Conservation (phyloP, 2,888 invertebrate genomes). For the Oithona nana region DNA sequence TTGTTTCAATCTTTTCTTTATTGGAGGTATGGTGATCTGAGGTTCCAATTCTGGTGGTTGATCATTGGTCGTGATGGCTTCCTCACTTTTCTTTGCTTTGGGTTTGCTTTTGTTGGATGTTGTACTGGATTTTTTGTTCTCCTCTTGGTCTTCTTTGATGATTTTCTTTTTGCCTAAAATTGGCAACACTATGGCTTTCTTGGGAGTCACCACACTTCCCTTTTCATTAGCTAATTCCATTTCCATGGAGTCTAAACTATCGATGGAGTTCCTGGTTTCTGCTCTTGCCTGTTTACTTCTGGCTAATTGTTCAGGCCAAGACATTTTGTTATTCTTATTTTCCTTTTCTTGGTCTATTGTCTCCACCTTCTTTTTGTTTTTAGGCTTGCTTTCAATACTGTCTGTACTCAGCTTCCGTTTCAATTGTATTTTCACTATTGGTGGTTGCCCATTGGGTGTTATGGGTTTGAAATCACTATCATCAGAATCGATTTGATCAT, state of each 20-base stretch:
- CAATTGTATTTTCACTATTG: neutral
- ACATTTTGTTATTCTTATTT: neutral
- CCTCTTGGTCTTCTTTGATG: no score
- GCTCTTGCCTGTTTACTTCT: neutral
- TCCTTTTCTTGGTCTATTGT: neutral
- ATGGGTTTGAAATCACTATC: neutral
- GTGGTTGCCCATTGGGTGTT: no score
- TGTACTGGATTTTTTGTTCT: neutral
- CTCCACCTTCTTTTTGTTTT: neutral
- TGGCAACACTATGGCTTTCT: neutral
- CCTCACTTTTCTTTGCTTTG: neutral
- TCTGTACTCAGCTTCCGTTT: neutral
- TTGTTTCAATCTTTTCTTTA: neutral
- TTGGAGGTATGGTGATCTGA: neutral
- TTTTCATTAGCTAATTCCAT: no score
- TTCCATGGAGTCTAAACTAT: neutral
- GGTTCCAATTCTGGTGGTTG: neutral
- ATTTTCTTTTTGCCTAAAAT: neutral
- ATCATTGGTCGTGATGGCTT: neutral
- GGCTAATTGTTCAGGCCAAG: conserved; percentile 10
- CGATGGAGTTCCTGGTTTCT: neutral
- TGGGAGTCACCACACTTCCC: neutral
- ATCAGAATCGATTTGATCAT: neutral
- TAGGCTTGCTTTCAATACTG: neutral
- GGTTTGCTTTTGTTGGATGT: neutral